A percentile compares a stretch with the other conserved stretches of the same genome.
phyloP scores from a whole-genome alignment of 2,888 invertebrate species.

The Sinhomidia bicolor region DNA sequence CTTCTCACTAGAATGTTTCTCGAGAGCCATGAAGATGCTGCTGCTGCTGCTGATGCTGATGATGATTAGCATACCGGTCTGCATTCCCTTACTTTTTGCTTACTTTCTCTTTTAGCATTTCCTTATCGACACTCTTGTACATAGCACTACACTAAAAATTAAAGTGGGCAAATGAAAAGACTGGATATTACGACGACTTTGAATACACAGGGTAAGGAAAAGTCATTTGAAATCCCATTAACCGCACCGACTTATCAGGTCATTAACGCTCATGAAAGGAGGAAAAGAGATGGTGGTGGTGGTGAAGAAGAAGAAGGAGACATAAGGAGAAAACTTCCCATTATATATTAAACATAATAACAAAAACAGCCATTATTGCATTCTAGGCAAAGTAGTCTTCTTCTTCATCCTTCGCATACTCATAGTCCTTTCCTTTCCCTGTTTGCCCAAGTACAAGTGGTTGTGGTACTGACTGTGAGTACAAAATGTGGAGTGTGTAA shows the following conservation, averaged over 20 bases:
- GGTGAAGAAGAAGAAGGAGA: conserved; percentile 58
- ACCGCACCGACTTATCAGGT: conserved; percentile 79
- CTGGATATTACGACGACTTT: conserved; percentile 40
- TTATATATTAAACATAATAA: conserved; percentile 66
- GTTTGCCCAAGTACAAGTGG: not conserved
- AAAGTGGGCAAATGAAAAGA: conserved; percentile 61
- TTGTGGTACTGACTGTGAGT: not conserved
- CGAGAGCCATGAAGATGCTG: conserved; percentile 1
- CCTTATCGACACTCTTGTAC: conserved; percentile 12
- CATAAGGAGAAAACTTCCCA: conserved; percentile 59
- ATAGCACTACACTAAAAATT: conserved; percentile 52
- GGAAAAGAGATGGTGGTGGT: too few species aligned
- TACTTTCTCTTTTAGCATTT: conserved; percentile 16
- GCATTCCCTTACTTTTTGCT: not conserved
- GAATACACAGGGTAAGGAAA: conserved; percentile 69
- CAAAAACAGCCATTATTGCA: conserved; percentile 66
- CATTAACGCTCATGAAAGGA: conserved; percentile 76
- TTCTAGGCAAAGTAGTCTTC: conserved; percentile 30
- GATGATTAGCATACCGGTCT: not conserved
- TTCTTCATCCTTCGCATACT: too few species aligned
- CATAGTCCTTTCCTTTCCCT: not conserved
- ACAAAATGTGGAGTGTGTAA: conserved; percentile 4
- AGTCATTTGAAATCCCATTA: conserved; percentile 80
- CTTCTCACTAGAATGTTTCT: conserved; percentile 9
- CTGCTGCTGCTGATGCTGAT: not conserved